Base-by-base conservation (phyloP, 2,888 invertebrate species). In the Coleophora flavipennella region DNA sequence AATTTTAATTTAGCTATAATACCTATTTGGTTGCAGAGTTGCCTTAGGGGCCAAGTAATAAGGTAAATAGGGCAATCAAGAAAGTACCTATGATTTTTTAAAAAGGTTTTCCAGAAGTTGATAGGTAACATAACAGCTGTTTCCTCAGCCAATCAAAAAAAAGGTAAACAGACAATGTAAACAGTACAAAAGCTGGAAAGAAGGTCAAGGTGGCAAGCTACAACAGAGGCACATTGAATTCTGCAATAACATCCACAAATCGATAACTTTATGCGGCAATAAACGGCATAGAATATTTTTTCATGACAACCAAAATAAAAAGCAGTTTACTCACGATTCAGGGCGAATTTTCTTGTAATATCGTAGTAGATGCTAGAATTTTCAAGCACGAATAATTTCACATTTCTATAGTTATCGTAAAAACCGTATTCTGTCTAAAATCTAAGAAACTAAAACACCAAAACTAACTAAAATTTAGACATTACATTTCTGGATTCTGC, bases 261-360 rank as follows among this genome's bases (percentile, higher is more conserved):
- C 76, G 62, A 80, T 75, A 73, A 50, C 66, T 49, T 57, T 51
- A 68, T 77, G 73, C 75, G 71, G 75, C 64, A 75, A 57, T 53
- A 51, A 11, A 35, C 33, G 47, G 52, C 51, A 53, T 46, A 27
- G 28, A 6, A 20, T 20, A 4, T 20, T 4, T 20, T 20, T 20
- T 2, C 10, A 29, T 1, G 46, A 51, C 48, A 44, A 38, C 36
- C 39, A 48, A 42, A 48, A 35, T 42, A 48, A 41, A 31, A 49
- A 48, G 40, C 43, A 27, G 51, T 50, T 59, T 73, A 80, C 83
- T 80, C 55, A 83, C 80, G 67, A 67, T 48, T 64, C 57, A 59
- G 53, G 51, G 49, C 53, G 53, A 48, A 48, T 56, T 61, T 53
- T 50, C 62, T 53, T 54, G 53, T 51, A 57, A 55, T 53, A 60